Evolutionary conservation across 2,888 invertebrate species (phyloP).

Genomic region (Subacronicta megacephala): DNA sequence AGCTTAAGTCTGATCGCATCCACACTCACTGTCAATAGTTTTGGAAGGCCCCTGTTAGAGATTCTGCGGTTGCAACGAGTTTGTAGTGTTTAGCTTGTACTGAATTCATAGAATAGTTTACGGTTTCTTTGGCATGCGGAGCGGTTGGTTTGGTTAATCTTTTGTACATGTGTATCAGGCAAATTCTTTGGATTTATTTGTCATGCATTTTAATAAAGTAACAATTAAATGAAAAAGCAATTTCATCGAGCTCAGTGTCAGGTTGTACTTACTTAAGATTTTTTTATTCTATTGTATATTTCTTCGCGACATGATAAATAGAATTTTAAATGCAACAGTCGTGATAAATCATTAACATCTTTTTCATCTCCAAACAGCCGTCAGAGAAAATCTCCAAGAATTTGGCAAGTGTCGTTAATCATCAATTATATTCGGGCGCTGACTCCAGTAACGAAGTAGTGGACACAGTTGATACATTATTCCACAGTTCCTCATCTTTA

Average conservation of each 20-base stretch:
- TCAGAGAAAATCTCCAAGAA: conserved; percentile 47
- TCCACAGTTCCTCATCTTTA: not conserved
- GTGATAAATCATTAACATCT: conserved; percentile 50
- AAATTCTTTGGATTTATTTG: conserved; percentile 63
- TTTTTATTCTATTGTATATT: no score
- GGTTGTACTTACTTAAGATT: conserved; percentile 10
- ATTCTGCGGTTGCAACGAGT: conserved; percentile 84
- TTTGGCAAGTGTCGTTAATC: conserved; percentile 51
- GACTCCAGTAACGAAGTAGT: conserved; percentile 32
- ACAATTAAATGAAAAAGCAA: conserved; percentile 16
- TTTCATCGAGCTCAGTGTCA: conserved; percentile 3
- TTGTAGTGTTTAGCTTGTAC: conserved; percentile 80
- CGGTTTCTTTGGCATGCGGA: conserved; percentile 83
- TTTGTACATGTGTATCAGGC: conserved; percentile 70
- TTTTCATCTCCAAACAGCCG: conserved; percentile 40
- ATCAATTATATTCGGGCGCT: conserved; percentile 47
- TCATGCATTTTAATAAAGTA: conserved; percentile 25
- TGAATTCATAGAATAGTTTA: conserved; percentile 81
- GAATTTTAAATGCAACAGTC: conserved; percentile 53
- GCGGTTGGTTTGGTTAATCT: conserved; percentile 71
- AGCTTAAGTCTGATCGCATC: conserved; percentile 89
- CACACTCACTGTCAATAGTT: conserved; percentile 90
- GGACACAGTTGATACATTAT: conserved; percentile 7
- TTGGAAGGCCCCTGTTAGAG: conserved; percentile 85
- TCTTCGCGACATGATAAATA: conserved; percentile 47